Base-by-base conservation (phyloP, 2,888 invertebrate genomes). In the Orthonevra nobilis region DNA sequence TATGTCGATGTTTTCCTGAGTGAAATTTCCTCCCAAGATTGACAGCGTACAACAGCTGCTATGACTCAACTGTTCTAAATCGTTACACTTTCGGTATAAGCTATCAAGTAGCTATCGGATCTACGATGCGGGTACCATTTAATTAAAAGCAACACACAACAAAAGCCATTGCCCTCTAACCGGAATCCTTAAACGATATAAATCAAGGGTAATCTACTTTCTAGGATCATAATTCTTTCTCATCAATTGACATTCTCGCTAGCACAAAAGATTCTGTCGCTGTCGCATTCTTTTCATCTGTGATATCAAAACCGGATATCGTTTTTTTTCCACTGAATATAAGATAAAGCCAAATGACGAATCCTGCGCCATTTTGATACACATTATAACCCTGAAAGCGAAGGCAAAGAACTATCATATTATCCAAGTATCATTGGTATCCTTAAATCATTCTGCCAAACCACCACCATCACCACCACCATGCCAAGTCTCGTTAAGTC, bases 201-300 rank as follows among this genome's bases (percentile, higher is more conserved):
- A 88, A 87, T 87, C 88, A 87, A 87, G 86, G 88, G 87, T 87
- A 87, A 88, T 87, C 88, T 87, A 88, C 86, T 88, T 88, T 86
- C 85, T 84, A 85, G 86, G 85, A 87, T 87, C 88, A 87, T 87
- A 88, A 88, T 87, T 88, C 88, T 84, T 86, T 85, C n/a, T n/a
- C 87, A 85, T 84, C 86, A 87, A 87, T 88, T 87, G 88, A 86
- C 88, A 87, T 85, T 82, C 20, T 7, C 10, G 28, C 20, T 23
- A 19, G 52, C 23, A 23, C 23, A 23, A n/a, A n/a, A n/a, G n/a
- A n/a, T n/a, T n/a, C n/a, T n/a, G n/a, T n/a, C n/a, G n/a, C n/a
- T n/a, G n/a, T n/a, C n/a, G n/a, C 42, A 48, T 63, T 63, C 32
- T 23, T 17, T 4, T 23, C 3, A 23, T 3, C 3, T 23, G 23